A percentile compares a stretch with the other conserved stretches of the same genome.
Evolutionary conservation across 1,140 invertebrate genomes (phyloP).

Genomic region (Temnothorax longispinosus): DNA sequence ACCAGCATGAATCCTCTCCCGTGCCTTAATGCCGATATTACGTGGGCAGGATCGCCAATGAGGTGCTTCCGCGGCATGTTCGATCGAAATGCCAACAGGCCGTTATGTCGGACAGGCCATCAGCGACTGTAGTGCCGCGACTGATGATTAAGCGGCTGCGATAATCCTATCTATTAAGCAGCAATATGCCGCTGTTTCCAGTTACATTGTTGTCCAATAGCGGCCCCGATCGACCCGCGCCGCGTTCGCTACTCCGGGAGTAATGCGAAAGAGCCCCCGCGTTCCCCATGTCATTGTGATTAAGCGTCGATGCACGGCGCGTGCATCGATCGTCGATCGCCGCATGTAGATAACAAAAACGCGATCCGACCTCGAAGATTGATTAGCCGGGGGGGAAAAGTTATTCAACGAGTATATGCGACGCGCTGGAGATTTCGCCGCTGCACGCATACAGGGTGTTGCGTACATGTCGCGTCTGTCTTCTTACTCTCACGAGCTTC

Average conservation of each 20-base stretch:
- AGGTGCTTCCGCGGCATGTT: constrained; percentile 25
- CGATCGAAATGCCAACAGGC: constrained; percentile 48
- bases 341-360: constrained; percentile 37
- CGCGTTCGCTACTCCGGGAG: background rate
- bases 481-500: background rate
- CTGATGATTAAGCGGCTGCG: constrained; percentile 63
- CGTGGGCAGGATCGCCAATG: constrained; percentile 29
- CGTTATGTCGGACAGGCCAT: constrained; percentile 36
- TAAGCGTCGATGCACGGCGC: constrained; percentile 29
- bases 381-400: background rate
- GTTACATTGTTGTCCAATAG: constrained; percentile 52
- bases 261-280: constrained; percentile 11
- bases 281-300: constrained; percentile 41
- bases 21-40: constrained; percentile 29
- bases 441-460: background rate
- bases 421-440: background rate
- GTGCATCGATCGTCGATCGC: constrained; percentile 37
- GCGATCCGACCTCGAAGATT: constrained; percentile 47
- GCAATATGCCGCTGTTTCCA: constrained; percentile 63
- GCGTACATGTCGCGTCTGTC: background rate
- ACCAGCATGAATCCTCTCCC: background rate
- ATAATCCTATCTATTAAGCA: constrained; percentile 74
- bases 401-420: constrained; percentile 27
- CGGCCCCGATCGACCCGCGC: constrained; percentile 8
- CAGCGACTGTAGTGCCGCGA: constrained; percentile 20